Base-by-base conservation (phyloP, 2,888 invertebrate genomes). In the Erebia ligea region DNA sequence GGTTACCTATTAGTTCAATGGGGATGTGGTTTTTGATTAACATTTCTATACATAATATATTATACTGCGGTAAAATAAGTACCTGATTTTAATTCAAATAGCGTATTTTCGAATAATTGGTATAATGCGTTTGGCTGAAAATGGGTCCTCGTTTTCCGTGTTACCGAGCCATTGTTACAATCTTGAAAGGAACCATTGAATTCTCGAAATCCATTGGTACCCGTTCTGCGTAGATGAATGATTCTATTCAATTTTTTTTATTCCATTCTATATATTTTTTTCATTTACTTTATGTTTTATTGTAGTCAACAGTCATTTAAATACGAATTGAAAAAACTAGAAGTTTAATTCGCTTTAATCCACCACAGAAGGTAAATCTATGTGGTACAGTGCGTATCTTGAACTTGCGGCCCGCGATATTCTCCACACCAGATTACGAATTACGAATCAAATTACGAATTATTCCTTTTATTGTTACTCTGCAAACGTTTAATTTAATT, bases 401-500 rank as follows among this genome's bases (percentile, higher is more conserved):
- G n/a, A n/a, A n/a, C n/a, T n/a, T n/a, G n/a, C n/a, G n/a, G n/a
- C n/a, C n/a, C n/a, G n/a, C n/a, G n/a, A n/a, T n/a, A n/a, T n/a
- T n/a, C n/a, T n/a, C n/a, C n/a, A n/a, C n/a, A n/a, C n/a, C n/a
- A n/a, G n/a, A n/a, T n/a, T n/a, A n/a, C n/a, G n/a, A n/a, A n/a
- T n/a, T n/a, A n/a, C n/a, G n/a, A n/a, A n/a, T n/a, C n/a, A n/a
- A 54, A 65, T 40, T 61, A 45, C 61, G 19, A 15, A 48, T 15
- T 9, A 17, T 42, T 59, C n/a, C n/a, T 11, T 61, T 61, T 45
- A 61, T 19, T 61, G 61, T 61, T 61, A 61, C 45, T 61, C 17
- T 17, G 17, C 40, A 25, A 50, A 54, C 52, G 59, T 67, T 73
- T 67, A 54, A 68, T 70, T 70, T 67, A 70, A 74, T 74, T 68